Evolutionary conservation across 1,140 invertebrate genomes (phyloP), one percentile per base, ranked within the genome.

Genomic region (Octopus bimaculoides): DNA sequence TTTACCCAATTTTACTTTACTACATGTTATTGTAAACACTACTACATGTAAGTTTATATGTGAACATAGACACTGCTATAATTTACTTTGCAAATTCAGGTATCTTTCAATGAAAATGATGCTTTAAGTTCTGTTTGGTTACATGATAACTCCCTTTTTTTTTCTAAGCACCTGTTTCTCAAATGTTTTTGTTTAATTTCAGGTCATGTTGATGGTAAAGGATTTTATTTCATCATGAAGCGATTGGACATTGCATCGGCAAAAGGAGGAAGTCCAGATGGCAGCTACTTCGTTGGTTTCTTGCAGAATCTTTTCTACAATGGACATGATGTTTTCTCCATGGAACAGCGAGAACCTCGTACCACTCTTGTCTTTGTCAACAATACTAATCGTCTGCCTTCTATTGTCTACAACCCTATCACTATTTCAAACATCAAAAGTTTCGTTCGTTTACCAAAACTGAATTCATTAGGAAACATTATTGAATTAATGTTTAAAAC

Each of bases 401-500:
- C 7, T 41, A 41, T 41, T 41, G 82, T 84, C 10, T 84, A 84
- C 75, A 82, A 86, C 75, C 85, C 86, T 14, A 78, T 88, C 9
- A 88, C 88, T 6, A 82, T 89, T 80, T 81, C 83, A 17, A 77
- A 74, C 14, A 77, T 78, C 41, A 77, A 86, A 12, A 79, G 84
- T 0, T 87, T 81, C 82, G 76, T 87, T n/a, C 69, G 81, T 17
- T 78, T 89, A 10, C 81, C 83, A 0, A 73, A 83, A 3, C 81
- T 89, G n/a, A 71, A 79, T 10, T 69, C 81, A 2, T 54, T 79
- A 5, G 78, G 81, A 12, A 80, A 75, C 7, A 80, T 86, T 52
- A 80, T 89, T 2, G 79, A 86, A 52, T 86, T 89, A 77, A 81
- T 86, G 76, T 88, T 89, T 77, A 89, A 88, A 81, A 89, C 89